phyloP scores from a whole-genome alignment of 2,113 vertebrate species.

The Xiphophorus maculatus region DNA sequence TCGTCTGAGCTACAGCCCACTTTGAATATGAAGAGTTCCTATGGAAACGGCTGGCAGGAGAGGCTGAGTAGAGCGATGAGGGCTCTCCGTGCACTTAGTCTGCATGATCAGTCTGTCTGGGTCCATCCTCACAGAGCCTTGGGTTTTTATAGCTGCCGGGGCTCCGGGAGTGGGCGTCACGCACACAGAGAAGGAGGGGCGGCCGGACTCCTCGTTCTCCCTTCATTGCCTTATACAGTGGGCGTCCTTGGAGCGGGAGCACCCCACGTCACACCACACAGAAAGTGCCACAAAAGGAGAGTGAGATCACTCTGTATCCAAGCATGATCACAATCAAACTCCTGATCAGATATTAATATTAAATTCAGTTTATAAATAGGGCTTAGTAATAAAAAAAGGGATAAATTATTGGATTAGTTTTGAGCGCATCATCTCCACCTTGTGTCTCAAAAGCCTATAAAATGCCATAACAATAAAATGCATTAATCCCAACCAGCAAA shows the following conservation, averaged over 20 bases:
- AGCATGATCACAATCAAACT: background rate
- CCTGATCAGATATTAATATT: background rate
- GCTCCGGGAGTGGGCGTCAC: constrained; percentile 66
- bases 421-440: too few species aligned
- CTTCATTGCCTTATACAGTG: constrained; percentile 62
- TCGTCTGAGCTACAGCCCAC: constrained; percentile 13
- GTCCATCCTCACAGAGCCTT: constrained; percentile 50
- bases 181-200: constrained; percentile 40
- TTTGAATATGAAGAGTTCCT: constrained; percentile 66
- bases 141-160: constrained; percentile 70
- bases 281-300: constrained; percentile 56
- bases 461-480: too few species aligned
- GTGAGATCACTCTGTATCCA: constrained; percentile 1
- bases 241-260: constrained; percentile 40
- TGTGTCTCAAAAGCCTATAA: too few species aligned
- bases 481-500: too few species aligned
- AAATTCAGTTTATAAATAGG: background rate
- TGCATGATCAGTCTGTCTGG: constrained; percentile 62
- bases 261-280: constrained; percentile 57
- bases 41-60: constrained; percentile 67
- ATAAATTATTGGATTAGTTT: background rate
- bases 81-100: constrained; percentile 40
- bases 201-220: constrained; percentile 58
- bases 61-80: constrained; percentile 48
- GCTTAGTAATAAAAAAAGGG: background rate